phyloP scores from a whole-genome alignment of 2,797 vertebrate genomes.

The Pachyuromys duprasi region DNA sequence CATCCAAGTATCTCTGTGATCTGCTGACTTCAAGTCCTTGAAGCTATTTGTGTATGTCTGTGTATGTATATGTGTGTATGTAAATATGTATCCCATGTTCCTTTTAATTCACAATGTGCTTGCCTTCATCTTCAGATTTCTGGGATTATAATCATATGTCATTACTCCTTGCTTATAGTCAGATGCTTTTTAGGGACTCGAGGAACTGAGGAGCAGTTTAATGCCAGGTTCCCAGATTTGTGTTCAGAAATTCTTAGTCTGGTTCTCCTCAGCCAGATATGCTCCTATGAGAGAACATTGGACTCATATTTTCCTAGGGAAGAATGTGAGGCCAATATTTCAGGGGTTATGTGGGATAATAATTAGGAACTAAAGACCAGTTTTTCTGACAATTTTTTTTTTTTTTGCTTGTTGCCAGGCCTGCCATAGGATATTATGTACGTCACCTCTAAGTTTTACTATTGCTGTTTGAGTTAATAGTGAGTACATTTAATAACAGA shows the following conservation, averaged over 20 bases:
- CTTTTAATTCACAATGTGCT: background rate
- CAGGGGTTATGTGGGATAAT: background rate
- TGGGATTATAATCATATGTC: background rate
- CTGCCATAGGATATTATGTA: background rate
- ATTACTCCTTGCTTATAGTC: background rate
- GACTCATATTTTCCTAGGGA: background rate
- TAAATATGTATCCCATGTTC: background rate
- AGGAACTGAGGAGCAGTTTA: background rate
- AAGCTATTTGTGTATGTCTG: background rate
- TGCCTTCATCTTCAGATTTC: background rate
- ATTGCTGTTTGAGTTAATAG: background rate
- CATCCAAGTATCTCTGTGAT: background rate
- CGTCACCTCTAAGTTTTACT: background rate
- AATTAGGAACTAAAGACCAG: background rate
- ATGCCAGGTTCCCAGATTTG: background rate
- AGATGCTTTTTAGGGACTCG: background rate
- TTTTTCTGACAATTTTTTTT: background rate
- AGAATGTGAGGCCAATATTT: background rate
- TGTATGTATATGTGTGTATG: background rate
- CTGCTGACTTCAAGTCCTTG: background rate
- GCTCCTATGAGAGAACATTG: background rate
- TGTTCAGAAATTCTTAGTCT: background rate
- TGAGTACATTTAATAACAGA: background rate
- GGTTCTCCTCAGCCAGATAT: background rate
- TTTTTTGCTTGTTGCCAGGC: background rate